A percentile compares a stretch with the other conserved stretches of the same genome.
phyloP scores from a whole-genome alignment of 2,888 invertebrate genomes.

The Philhelius pedissequus region DNA sequence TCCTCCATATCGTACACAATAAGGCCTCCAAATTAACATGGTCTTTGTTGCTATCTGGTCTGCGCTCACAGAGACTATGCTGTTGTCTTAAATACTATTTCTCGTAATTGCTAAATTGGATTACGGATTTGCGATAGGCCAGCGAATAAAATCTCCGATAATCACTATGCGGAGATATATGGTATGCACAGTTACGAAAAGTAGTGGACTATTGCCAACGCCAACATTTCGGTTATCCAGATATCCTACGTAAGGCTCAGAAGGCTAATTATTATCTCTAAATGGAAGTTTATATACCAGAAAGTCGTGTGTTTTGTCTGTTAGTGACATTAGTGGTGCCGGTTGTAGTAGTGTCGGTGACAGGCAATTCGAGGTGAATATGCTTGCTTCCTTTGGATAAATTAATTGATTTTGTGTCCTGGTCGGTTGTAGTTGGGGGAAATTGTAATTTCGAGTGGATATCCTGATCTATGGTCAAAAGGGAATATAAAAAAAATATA shows the following conservation, averaged over 20 bases:
- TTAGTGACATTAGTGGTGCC: not conserved
- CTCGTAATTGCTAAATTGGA: slow-evolving; percentile 63
- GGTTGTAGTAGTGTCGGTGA: slow-evolving; percentile 1
- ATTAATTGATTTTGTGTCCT: slow-evolving; percentile 38
- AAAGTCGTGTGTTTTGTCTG: slow-evolving; percentile 5
- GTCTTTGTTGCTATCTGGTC: not conserved
- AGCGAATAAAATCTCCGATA: slow-evolving; percentile 34
- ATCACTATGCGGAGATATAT: not conserved
- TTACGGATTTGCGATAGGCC: slow-evolving; percentile 57
- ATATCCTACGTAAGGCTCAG: slow-evolving; percentile 10
- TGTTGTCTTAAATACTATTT: slow-evolving; percentile 32
- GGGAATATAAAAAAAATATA: not conserved
- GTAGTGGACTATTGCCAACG: not conserved
- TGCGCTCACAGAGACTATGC: not conserved
- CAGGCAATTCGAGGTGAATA: slow-evolving; percentile 32
- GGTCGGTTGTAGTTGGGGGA: not conserved
- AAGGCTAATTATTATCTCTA: slow-evolving; percentile 54
- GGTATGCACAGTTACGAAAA: not conserved
- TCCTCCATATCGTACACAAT: slow-evolving; percentile 10
- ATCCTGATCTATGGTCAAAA: slow-evolving; percentile 18
- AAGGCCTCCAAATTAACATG: slow-evolving; percentile 28
- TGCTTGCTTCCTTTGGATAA: slow-evolving; percentile 32
- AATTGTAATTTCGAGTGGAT: slow-evolving; percentile 28
- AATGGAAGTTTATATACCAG: slow-evolving; percentile 20
- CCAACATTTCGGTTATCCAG: not conserved